Evolutionary conservation across 2,888 invertebrate species (phyloP), one percentile per base, ranked within the genome.

Genomic region (Brenthis ino): DNA sequence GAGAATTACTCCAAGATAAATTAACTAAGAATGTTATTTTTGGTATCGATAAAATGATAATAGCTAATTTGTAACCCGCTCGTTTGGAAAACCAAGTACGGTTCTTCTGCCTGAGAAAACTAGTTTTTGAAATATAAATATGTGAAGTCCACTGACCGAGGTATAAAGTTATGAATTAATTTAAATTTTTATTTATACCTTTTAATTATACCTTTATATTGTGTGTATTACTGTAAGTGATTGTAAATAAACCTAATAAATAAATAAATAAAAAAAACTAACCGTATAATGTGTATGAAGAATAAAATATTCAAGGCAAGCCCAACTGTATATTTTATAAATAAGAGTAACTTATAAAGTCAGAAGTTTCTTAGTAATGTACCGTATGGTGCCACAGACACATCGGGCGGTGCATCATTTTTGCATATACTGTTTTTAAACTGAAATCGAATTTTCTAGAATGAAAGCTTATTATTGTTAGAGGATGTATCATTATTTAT

Each of bases 361-460:
- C 20, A 57, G 53, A 58, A 5, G 28, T 47, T 55, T 55, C 53
- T 50, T 33, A 47, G 24, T 43, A 57, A 50, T 33, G 75, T 82
- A 73, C 82, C 74, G 85, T 80, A 77, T 80, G 85, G 85, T 87
- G 89, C 86, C 84, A 84, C 82, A 83, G 78, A 77, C 85, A 63
- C 89, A 73, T 79, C 88, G 87, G 86, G 89, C 82, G 86, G 87
- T 84, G 80, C 79, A 83, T 80, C 82, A 82, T 87, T 87, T 90
- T 91, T 89, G 88, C 86, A 89, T 87, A 85, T 79, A 81, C 88
- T 85, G 87, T 87, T 87, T 86, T 86, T 84, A 79, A 80, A 79
- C 80, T 84, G 82, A 85, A 88, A 86, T 87, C 86, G 84, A 84
- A 82, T 82, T 82, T 76, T 76, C 64, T 66, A 70, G 71, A 71